These are phyloP conservation scores for Acleris cristana DNA, from an alignment of 2,888 invertebrate species.

Conservation along the genomic window DNA sequence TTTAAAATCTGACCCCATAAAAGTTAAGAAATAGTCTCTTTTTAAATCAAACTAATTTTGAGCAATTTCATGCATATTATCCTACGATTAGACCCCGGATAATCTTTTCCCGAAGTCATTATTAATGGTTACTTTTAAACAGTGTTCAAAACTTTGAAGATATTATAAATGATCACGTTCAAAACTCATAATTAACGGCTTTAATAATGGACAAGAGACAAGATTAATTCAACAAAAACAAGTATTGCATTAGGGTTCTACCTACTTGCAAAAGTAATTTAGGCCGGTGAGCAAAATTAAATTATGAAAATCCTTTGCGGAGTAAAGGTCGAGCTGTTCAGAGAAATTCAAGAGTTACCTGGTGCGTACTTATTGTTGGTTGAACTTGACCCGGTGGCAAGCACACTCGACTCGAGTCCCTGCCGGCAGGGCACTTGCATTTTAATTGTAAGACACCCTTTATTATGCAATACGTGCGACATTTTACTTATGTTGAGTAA, in stretches of 20 bases:
- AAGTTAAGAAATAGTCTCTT: no score
- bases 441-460: constrained; percentile 19
- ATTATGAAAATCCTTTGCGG: constrained; percentile 27
- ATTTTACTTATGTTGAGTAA: not conserved
- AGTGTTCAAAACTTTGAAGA: constrained; percentile 4
- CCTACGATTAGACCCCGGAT: no score
- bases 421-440: constrained; percentile 11
- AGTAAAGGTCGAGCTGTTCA: constrained; percentile 31
- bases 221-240: constrained; percentile 20
- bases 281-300: constrained; percentile 25
- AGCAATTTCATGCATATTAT: no score
- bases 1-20: no score
- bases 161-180: constrained; percentile 8
- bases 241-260: constrained; percentile 17
- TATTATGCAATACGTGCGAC: not conserved
- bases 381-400: constrained; percentile 24
- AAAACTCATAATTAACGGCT: constrained; percentile 4
- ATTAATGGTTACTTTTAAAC: not conserved
- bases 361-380: constrained; percentile 26
- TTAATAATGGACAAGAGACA: constrained; percentile 16
- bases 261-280: constrained; percentile 26
- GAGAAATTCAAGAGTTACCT: constrained; percentile 28
- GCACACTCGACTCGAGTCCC: constrained; percentile 23
- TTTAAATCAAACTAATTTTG: no score
- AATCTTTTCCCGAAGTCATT: not conserved